These are phyloP conservation scores for Lates japonicus DNA, from an alignment of 2,797 vertebrate genomes.

Conservation along the genomic window DNA sequence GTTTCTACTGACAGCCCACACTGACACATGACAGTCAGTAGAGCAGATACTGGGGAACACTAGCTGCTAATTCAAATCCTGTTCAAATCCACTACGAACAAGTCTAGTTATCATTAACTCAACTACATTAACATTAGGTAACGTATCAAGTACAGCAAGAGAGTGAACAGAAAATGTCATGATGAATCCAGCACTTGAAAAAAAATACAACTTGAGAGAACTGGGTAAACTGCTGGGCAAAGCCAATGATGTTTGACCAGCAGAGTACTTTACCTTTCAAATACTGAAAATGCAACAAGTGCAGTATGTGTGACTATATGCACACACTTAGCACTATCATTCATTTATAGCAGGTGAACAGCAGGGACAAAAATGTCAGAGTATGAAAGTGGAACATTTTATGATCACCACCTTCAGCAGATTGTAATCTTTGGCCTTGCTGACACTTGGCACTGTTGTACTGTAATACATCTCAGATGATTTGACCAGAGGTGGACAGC, in stretches of 20 bases:
- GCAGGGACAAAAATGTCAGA: background rate
- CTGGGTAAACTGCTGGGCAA: background rate
- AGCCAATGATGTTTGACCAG: background rate
- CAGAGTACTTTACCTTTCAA: background rate
- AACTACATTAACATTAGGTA: conserved; percentile 22
- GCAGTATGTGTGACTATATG: background rate
- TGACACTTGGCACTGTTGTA: background rate
- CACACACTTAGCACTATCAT: background rate
- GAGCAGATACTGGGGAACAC: conserved; percentile 4
- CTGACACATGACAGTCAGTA: background rate
- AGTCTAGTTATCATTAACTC: conserved; percentile 3
- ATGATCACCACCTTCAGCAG: background rate
- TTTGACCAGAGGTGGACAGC: background rate
- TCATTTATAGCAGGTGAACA: background rate
- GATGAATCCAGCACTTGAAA: background rate
- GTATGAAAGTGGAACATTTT: background rate
- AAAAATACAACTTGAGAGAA: background rate
- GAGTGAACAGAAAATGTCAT: background rate
- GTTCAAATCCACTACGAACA: conserved; percentile 37
- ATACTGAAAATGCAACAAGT: conserved; percentile 22
- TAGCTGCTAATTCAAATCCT: conserved; percentile 34
- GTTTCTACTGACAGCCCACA: conserved; percentile 20
- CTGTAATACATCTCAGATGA: background rate
- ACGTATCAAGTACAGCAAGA: conserved; percentile 22
- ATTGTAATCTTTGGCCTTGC: background rate